A percentile compares a stretch with the other conserved stretches of the same genome.
Conservation (phyloP, 2,888 invertebrate species). For the Oxystoma pomonae region DNA sequence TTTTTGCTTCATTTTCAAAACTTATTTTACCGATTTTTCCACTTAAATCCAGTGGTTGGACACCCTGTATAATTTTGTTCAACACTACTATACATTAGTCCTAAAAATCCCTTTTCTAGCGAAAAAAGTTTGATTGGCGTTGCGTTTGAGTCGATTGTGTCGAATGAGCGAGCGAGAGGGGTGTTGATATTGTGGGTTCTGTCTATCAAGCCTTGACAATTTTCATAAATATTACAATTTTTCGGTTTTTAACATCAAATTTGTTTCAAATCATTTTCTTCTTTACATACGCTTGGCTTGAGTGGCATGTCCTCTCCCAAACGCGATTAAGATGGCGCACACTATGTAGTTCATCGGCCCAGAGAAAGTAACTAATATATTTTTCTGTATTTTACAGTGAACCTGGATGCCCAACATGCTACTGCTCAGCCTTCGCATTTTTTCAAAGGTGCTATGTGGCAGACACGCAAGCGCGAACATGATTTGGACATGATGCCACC, state of each 20-base stretch:
- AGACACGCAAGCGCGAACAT: constrained; percentile 50
- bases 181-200: constrained; percentile 48
- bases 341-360: constrained; percentile 33
- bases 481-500: constrained; percentile 67
- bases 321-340: constrained; percentile 48
- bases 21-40: too few relatives aligned
- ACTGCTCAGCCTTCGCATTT: constrained; percentile 28
- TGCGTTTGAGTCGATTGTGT: constrained; percentile 32
- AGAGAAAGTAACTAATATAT: constrained; percentile 37
- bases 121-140: constrained; percentile 18
- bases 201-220: constrained; percentile 45
- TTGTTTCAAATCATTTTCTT: constrained; percentile 5
- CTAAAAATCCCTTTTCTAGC: constrained; percentile 33
- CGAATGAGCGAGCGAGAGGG: constrained; percentile 35
- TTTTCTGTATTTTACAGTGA: constrained; percentile 45
- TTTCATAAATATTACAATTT: constrained; percentile 4
- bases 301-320: constrained; percentile 45
- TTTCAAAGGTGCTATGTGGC: constrained; percentile 38
- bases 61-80: too few relatives aligned
- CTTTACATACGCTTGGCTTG: constrained; percentile 38
- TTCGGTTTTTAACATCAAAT: constrained; percentile 2
- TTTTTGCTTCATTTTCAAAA: too few relatives aligned
- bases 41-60: too few relatives aligned
- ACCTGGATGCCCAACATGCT: constrained; percentile 34
- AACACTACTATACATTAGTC: constrained; percentile 33